Base-by-base conservation (phyloP, 2,797 vertebrate genomes). In the Siniperca undulata region DNA sequence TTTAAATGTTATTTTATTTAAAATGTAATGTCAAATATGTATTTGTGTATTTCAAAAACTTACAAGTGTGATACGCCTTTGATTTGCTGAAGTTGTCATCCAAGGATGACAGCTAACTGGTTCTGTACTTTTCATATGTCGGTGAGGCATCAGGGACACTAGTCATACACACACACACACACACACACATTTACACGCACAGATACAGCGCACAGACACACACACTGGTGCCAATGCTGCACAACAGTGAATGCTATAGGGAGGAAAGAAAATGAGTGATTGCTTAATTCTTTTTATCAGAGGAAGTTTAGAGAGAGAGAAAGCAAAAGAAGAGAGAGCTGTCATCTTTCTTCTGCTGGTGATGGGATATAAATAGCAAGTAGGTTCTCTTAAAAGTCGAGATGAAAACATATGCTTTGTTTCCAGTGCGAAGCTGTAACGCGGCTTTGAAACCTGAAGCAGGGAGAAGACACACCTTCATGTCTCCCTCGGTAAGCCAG, bases 331-430 rank as follows among this genome's bases (percentile, higher is more conserved):
- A 78, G 82, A 83, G 80, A 82, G 83, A 77, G 82, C 92, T 94
- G 93, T 94, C 94, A 94, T 92, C 88, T 82, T 83, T 84, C 77
- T 74, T 86, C 82, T 88, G 82, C 87, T 34, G 67, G 78, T 88
- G 87, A 92, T 24, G 36, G 77, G 94, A 91, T 94, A 94, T 91
- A 95, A 95, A 94, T 95, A 95, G 93, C 86, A 94, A 88, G 90
- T 91, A 89, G 88, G 91, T 91, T 93, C 92, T 93, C 86, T 93
- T 94, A 93, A 94, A 94, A 94, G 90, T 93, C 50, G 70, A 91
- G 94, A 95, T 94, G 93, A 93, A 93, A 94, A 92, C 92, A 88
- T 89, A 83, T 84, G 93, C 93, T 94, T 95, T 94, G 90, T 94
- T 93, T 93, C 83, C 91, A 86, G 90, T 36, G 84, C 50, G 77